These are phyloP conservation scores for Gymnorhina tibicen DNA, from an alignment of 2,113 vertebrate species.

Conservation along the genomic window DNA sequence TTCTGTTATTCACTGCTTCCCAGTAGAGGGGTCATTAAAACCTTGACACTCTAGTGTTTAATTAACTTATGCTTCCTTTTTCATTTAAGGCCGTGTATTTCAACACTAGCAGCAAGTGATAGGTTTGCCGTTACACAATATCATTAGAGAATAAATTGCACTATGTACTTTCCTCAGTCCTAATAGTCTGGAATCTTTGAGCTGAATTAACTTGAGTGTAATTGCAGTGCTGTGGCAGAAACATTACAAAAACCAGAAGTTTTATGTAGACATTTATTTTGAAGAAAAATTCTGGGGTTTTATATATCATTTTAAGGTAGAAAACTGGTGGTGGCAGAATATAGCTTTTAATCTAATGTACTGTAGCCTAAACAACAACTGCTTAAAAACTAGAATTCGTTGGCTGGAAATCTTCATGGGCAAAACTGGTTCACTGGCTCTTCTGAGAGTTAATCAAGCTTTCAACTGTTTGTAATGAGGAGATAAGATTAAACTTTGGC, in stretches of 20 bases:
- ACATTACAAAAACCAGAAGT: not conserved
- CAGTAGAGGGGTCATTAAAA: not conserved
- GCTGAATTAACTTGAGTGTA: not conserved
- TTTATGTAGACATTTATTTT: not conserved
- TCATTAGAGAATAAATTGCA: conserved; percentile 31
- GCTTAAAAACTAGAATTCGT: not conserved
- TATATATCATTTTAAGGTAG: not conserved
- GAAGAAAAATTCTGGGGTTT: not conserved
- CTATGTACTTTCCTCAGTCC: not conserved
- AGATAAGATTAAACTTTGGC: not conserved
- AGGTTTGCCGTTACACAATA: not conserved
- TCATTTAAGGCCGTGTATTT: not conserved
- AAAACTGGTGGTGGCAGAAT: not conserved
- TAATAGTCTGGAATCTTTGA: conserved; percentile 6
- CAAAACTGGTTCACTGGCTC: not conserved
- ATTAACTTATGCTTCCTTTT: conserved; percentile 10
- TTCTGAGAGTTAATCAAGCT: not conserved
- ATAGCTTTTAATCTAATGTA: not conserved
- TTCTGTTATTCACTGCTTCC: not conserved
- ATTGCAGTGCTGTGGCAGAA: not conserved
- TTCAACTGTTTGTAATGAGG: not conserved
- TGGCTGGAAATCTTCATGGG: not conserved
- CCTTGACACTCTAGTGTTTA: not conserved
- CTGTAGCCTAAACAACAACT: not conserved
- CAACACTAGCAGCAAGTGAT: not conserved